Percentiles rank a stretch among this genome's conserved stretches.
These are phyloP conservation scores for Acronicta psi DNA, from an alignment of 2,888 invertebrate genomes.

Conservation along the genomic window DNA sequence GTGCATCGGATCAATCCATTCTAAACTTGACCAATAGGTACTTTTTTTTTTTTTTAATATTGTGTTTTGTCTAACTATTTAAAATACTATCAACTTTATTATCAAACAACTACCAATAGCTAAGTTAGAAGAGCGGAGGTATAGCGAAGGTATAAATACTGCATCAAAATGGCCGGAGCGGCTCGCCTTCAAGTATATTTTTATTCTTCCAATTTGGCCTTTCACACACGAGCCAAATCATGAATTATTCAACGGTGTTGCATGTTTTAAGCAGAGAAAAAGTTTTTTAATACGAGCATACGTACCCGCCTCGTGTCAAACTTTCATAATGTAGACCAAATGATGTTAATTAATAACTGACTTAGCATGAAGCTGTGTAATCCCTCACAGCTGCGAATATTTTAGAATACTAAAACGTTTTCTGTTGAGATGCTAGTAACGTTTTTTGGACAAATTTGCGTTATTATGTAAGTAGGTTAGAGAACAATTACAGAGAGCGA, in stretches of 20 bases:
- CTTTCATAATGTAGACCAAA: conserved; percentile 62
- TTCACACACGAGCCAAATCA: conserved; percentile 57
- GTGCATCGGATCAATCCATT: neutral
- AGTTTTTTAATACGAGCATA: conserved; percentile 66
- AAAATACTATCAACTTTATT: neutral
- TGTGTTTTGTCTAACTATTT: too few species aligned
- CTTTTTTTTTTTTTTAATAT: too few species aligned
- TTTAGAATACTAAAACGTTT: conserved; percentile 30
- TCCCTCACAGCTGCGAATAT: conserved; percentile 36
- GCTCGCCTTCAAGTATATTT: conserved; percentile 54
- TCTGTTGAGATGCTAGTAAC: conserved; percentile 25
- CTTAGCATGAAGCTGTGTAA: conserved; percentile 45
- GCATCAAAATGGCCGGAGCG: conserved; percentile 24
- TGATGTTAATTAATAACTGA: conserved; percentile 59
- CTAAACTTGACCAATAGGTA: too few species aligned
- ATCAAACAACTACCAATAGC: neutral
- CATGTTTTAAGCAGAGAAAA: conserved; percentile 64
- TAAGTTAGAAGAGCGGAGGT: conserved; percentile 7
- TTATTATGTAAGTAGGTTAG: conserved; percentile 21
- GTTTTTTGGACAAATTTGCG: conserved; percentile 32
- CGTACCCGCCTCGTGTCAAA: conserved; percentile 57
- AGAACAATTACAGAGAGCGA: conserved; percentile 23
- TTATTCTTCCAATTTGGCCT: conserved; percentile 59
- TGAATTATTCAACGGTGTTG: conserved; percentile 66
- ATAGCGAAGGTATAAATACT: conserved; percentile 15